Conservation (phyloP, 1,140 invertebrate species). For the Tribolium madens region DNA sequence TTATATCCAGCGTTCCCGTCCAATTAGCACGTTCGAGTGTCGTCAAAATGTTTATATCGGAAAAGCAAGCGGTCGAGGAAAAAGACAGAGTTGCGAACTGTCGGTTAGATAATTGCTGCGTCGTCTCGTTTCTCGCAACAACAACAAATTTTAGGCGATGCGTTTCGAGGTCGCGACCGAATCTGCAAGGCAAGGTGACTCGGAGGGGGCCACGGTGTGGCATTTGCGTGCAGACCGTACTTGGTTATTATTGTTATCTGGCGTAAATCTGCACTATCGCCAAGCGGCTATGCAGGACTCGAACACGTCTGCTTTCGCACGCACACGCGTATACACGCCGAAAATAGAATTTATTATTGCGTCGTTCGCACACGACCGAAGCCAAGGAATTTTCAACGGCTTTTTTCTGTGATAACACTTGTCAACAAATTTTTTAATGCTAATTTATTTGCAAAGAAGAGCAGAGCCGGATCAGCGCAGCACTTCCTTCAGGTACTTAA, state of each 20-base stretch:
- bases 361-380: not conserved
- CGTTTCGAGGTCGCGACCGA: constrained; percentile 40
- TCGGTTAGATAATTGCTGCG: not conserved
- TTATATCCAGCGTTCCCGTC: not conserved
- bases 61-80: not conserved
- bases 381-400: not conserved
- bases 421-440: too few relatives aligned
- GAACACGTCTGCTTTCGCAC: constrained; percentile 39
- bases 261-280: constrained; percentile 35
- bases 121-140: too few relatives aligned
- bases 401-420: too few relatives aligned
- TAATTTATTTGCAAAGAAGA: too few relatives aligned
- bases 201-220: constrained; percentile 13
- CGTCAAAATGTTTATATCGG: not conserved
- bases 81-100: not conserved
- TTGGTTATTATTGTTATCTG: constrained; percentile 41
- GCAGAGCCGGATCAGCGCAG: too few relatives aligned
- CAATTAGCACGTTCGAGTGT: not conserved
- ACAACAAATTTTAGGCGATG: not conserved
- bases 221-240: constrained; percentile 34
- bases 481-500: too few relatives aligned
- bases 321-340: constrained; percentile 3
- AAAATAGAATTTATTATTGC: constrained; percentile 42
- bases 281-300: not conserved
- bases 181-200: constrained; percentile 21